Conservation (phyloP, 1,140 invertebrate genomes). For the Adoxophyes honmai region DNA sequence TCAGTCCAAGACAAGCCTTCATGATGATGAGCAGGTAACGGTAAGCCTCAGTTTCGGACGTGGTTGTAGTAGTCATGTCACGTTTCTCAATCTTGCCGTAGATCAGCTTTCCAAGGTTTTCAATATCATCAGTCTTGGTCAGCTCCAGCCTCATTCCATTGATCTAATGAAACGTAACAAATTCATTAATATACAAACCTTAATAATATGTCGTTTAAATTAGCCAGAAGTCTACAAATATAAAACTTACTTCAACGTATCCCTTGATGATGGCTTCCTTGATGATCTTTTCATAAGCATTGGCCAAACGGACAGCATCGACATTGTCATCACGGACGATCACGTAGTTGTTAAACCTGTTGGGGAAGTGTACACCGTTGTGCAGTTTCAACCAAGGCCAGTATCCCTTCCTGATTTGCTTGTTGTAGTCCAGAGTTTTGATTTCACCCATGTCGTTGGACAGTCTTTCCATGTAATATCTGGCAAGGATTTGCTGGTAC, state of each 20-base stretch:
- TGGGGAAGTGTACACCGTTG: conserved; percentile 81
- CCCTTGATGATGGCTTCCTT: conserved; percentile 82
- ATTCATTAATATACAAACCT: background rate
- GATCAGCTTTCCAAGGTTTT: conserved; percentile 55
- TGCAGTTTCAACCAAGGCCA: conserved; percentile 79
- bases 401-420: conserved; percentile 78
- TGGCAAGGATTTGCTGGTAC: conserved; percentile 80
- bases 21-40: conserved; percentile 61
- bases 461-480: conserved; percentile 83
- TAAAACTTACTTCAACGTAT: conserved; percentile 72
- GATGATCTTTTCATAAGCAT: conserved; percentile 79
- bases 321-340: conserved; percentile 73
- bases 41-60: conserved; percentile 44
- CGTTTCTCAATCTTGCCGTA: conserved; percentile 54
- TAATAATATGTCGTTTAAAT: background rate
- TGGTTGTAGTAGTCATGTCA: conserved; percentile 23
- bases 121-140: conserved; percentile 51
- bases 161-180: conserved; percentile 36
- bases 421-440: conserved; percentile 67
- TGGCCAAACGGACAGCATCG: conserved; percentile 70
- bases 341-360: conserved; percentile 78
- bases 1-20: conserved; percentile 56
- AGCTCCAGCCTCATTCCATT: conserved; percentile 52
- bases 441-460: conserved; percentile 79
- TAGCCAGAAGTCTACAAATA: too few relatives aligned